Evolutionary conservation across 1,140 invertebrate genomes (phyloP), one percentile per base, ranked within the genome.

Genomic region (Thaumetopoea pityocampa): DNA sequence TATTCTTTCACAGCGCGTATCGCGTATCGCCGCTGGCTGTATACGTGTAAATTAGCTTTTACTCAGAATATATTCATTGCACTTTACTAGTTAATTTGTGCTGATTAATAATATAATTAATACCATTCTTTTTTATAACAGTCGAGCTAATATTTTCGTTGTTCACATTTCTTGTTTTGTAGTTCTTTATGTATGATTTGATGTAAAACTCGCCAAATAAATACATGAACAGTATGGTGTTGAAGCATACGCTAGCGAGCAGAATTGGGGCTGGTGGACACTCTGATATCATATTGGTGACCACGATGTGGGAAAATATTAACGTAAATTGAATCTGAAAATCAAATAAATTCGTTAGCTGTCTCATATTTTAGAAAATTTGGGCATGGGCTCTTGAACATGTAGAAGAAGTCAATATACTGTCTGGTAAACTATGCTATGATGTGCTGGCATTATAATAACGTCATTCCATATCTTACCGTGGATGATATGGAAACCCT

Each of bases 121-220:
- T 24, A 4, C 36, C 18, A 17, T 22, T 47, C 7, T 34, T 40
- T 5, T 11, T 18, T 4, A 5, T 10, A 7, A 33, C 24, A 9
- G 26, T 40, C 2, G 24, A 12, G 5, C 28, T 30, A 4, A 36
- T 38, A 2, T n/a, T 23, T 2, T 28, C 44, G 7, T 40, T 47
- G 0, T 24, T 78, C 47, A 89, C 85, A 67, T 90, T 85, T 92
- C 94, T 38, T 5, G 23, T 38, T 14, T 28, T 40, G 29, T 43
- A 34, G 2, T 41, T 52, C 20, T 50, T 44, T 3, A 12, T 36
- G 24, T 68, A 68, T 3, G 57, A 33, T 7, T 63, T 64, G 0
- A 52, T 10, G 26, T 67, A 72, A 23, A 72, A 72, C 5, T 62
- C 50, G 3, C 42, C 44, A 16, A 72, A 72, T 1, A 72, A 34